Base-by-base conservation (phyloP, 2,888 invertebrate genomes). In the Campaea margaritaria region DNA sequence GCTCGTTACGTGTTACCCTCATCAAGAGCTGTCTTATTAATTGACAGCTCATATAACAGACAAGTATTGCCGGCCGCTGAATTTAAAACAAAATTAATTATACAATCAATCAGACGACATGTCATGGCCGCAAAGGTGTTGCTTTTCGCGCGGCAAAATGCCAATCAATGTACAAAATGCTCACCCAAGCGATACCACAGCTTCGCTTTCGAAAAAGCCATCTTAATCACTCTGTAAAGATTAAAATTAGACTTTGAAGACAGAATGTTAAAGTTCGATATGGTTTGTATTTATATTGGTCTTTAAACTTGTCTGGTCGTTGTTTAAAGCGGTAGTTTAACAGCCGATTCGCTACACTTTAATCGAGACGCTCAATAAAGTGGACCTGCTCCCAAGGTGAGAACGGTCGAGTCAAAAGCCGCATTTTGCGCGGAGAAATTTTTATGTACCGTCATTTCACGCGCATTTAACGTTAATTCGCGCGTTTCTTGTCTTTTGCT, bases 61-160 rank as follows among this genome's bases (percentile, higher is more conserved):
- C 85, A 82, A 77, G 79, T 76, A 80, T 78, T 82, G 82, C 82
- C 72, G 80, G 81, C 77, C 81, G 85, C 86, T 85, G 81, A 87
- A 86, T 86, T 86, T 85, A 83, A 87, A 88, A 87, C 81, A 82
- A 86, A 91, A 91, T 91, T 91, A 91, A 91, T 90, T 89, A 90
- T 89, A 87, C 89, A 90, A 90, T 91, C 89, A 90, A 89, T 89
- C 89, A 85, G 81, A 80, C 74, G 85, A 85, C 85, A 82, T 85
- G 89, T 87, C 90, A 87, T 70, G 88, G 87, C 82, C 88, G 82
- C 78, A 78, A 82, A 89, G 89, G 89, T 91, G 91, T 89, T 87
- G 85, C 87, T 87, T 89, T 89, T 90, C 86, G 89, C 90, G 83
- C 89, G 83, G 86, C 83, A 78, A 85, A 87, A 86, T 87, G 89